Evolutionary conservation across 2,888 invertebrate species (phyloP).

Genomic region (Allacma fusca): DNA sequence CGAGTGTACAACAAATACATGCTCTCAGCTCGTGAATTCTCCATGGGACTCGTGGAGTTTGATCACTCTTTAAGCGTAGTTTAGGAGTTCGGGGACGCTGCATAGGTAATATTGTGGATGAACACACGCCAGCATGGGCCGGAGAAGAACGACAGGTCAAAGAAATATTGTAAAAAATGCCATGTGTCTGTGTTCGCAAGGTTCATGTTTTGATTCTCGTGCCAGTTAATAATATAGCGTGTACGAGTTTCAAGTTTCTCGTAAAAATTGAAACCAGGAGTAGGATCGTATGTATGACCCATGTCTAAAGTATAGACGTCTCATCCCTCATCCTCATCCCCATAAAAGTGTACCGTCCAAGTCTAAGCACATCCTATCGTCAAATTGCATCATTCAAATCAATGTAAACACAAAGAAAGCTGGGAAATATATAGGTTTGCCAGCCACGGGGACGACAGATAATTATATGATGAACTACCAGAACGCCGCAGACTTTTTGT

Average conservation of each 20-base stretch:
- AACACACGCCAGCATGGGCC: background rate
- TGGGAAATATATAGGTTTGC: background rate
- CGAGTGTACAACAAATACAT: background rate
- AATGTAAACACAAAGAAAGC: background rate
- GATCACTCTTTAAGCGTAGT: conserved; percentile 2
- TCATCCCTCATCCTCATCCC: background rate
- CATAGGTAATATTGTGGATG: background rate
- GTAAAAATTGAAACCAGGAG: conserved; percentile 9
- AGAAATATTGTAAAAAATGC: background rate
- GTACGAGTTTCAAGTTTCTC: too few relatives aligned
- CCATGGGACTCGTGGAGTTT: background rate
- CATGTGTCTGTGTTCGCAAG: background rate
- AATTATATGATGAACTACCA: background rate
- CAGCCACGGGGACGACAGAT: background rate
- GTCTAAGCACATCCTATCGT: background rate
- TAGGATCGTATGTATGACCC: background rate
- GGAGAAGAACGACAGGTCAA: conserved; percentile 4
- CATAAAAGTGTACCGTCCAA: background rate
- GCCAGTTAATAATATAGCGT: conserved; percentile 14
- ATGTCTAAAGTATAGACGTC: background rate
- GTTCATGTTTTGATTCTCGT: conserved; percentile 12
- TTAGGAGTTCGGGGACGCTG: background rate
- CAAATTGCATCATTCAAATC: conserved; percentile 8
- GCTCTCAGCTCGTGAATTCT: conserved; percentile 16
- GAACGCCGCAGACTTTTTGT: conserved; percentile 9